These are phyloP conservation scores for Mesembrinibis cayennensis DNA, from an alignment of 2,113 vertebrate genomes.

Conservation along the genomic window DNA sequence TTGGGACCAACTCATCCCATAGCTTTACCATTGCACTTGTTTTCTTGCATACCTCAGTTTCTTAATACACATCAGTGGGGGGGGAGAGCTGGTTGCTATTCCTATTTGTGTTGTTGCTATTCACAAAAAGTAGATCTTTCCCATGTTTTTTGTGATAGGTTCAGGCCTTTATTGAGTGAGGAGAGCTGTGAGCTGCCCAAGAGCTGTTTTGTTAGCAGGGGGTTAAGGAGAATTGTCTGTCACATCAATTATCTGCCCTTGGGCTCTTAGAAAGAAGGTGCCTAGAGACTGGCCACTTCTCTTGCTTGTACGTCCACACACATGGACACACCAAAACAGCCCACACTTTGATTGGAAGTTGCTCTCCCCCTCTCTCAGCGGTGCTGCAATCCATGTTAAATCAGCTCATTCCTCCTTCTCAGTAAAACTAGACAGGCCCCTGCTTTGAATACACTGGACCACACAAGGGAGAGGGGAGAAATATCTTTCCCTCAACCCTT, in stretches of 20 bases:
- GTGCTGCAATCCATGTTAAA: constrained; percentile 57
- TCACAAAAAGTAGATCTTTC: constrained; percentile 47
- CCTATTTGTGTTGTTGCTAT: background rate
- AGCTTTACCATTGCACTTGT: background rate
- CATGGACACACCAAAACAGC: constrained; percentile 48
- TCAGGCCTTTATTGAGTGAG: constrained; percentile 26
- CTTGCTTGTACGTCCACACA: constrained; percentile 34
- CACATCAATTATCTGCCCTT: constrained; percentile 68
- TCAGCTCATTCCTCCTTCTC: constrained; percentile 60
- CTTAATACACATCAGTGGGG: background rate
- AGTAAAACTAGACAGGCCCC: constrained; percentile 55
- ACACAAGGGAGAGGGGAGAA: constrained; percentile 56
- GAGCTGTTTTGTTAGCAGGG: constrained; percentile 46
- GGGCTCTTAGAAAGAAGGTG: constrained; percentile 54
- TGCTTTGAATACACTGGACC: constrained; percentile 35
- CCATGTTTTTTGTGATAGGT: constrained; percentile 10
- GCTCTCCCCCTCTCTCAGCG: constrained; percentile 34
- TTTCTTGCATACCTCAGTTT: background rate
- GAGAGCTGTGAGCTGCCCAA: constrained; percentile 30
- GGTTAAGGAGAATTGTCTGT: constrained; percentile 56
- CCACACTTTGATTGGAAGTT: constrained; percentile 39
- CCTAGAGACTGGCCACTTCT: constrained; percentile 25
- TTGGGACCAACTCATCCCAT: background rate
- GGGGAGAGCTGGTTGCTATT: background rate
- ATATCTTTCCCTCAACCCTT: constrained; percentile 39